phyloP scores from a whole-genome alignment of 2,113 vertebrate genomes.

The Gavialis gangeticus region DNA sequence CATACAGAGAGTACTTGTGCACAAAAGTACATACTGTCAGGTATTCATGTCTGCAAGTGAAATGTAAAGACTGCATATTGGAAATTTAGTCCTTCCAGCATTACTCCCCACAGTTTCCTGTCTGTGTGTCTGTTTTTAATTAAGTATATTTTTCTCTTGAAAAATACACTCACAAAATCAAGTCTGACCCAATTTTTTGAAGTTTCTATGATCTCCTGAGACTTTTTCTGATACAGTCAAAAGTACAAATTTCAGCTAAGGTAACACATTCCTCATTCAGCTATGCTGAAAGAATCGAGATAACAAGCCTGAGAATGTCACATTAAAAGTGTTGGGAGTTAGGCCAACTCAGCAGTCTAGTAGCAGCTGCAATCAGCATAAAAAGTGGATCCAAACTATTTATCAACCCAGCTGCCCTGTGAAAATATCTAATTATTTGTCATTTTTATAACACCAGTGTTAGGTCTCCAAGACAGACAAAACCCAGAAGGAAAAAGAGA shows the following conservation, averaged over 20 bases:
- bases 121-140: not conserved
- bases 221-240: not conserved
- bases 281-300: not conserved
- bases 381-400: constrained; percentile 7
- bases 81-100: not conserved
- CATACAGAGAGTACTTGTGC: not conserved
- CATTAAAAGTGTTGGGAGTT: constrained; percentile 5
- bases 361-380: constrained; percentile 12
- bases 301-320: constrained; percentile 7
- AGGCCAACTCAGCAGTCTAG: not conserved
- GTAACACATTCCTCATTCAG: not conserved
- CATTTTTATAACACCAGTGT: not conserved
- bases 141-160: not conserved
- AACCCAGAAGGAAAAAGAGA: not conserved
- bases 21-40: not conserved
- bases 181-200: not conserved
- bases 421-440: not conserved
- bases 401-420: not conserved
- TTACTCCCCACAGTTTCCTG: not conserved
- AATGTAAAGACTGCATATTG: not conserved
- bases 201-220: not conserved
- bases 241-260: constrained; percentile 16
- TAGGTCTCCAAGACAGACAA: not conserved
- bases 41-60: not conserved
- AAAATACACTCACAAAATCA: not conserved